Evolutionary conservation across 2,888 invertebrate genomes (phyloP).

Genomic region (Patella depressa): DNA sequence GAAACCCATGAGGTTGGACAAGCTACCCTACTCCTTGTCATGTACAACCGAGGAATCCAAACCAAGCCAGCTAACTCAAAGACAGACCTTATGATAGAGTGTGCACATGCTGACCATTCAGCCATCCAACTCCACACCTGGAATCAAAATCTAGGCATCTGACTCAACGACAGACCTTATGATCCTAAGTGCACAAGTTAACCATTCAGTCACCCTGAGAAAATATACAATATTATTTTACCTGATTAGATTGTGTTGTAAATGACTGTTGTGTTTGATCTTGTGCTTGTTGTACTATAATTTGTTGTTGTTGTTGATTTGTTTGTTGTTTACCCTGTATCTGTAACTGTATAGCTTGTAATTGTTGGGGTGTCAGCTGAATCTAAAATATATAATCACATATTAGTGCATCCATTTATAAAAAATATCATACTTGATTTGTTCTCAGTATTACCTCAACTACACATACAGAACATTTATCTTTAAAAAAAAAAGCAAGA

Average conservation of each 20-base stretch:
- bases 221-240: slow-evolving; percentile 15
- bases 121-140: too few relatives aligned
- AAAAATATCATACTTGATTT: neutral
- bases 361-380: slow-evolving; percentile 61
- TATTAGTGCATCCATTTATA: too few relatives aligned
- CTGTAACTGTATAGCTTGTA: slow-evolving; percentile 64
- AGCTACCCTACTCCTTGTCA: too few relatives aligned
- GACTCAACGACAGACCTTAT: too few relatives aligned
- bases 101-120: too few relatives aligned
- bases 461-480: neutral
- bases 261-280: slow-evolving; percentile 38
- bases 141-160: too few relatives aligned
- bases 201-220: too few relatives aligned
- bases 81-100: too few relatives aligned
- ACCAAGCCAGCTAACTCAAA: too few relatives aligned
- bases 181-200: too few relatives aligned
- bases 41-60: too few relatives aligned
- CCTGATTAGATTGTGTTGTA: slow-evolving; percentile 41
- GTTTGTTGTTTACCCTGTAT: slow-evolving; percentile 59
- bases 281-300: slow-evolving; percentile 37
- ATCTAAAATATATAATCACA: slow-evolving; percentile 44
- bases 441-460: neutral
- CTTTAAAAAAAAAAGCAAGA: neutral
- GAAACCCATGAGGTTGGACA: too few relatives aligned
- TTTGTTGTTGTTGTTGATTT: slow-evolving; percentile 33